Base-by-base conservation (phyloP, 92 coral and sea anemone genomes). In the Zoanthus solanderi region DNA sequence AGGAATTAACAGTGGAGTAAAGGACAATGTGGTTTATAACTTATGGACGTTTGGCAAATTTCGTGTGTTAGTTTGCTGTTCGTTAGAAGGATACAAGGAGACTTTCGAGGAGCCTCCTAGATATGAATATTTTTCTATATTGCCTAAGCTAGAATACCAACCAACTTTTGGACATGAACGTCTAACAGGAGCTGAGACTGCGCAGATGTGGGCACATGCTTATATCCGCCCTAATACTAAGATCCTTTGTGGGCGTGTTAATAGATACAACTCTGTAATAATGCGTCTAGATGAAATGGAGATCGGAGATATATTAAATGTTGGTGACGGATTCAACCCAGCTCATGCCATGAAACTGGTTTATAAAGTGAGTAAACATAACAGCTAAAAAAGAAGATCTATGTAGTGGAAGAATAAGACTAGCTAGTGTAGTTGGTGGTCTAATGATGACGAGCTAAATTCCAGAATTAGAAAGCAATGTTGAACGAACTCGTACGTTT, bases 11-110 rank as follows among this genome's bases (percentile, higher is more conserved):
- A 74, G 30, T 65, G 53, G 73, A 23, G 76, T 46, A 18, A 72
- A 69, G 14, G 89, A 88, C 34, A 90, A 57, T 52, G 90, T 74
- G 18, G 93, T 94, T 37, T 96, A 96, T 81, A 95, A 93, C 78
- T 72, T 96, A 72, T 96, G 98, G 98, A 93, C 85, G 71, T 93
- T 94, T 86, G 98, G 98, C 23, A 93, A 90, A 78, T 84, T 94
- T 7, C 92, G 88, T 56, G 63, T 96, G 23, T 87, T 96, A 45
- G 88, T 96, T 48, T 95, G 95, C 6, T 74, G 93, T 23, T 77
- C 84, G 61, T 87, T 94, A 16, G 94, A 92, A 42, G 98, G 94
- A 0, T 90, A 94, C 86, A 71, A 87, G 84, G 86, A 86, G 31
- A 87, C 89, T 56, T 66, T 88, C 5, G 88, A 78, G 9, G 88